phyloP scores from a whole-genome alignment of 2,113 vertebrate species.

The Paramisgurnus dabryanus region DNA sequence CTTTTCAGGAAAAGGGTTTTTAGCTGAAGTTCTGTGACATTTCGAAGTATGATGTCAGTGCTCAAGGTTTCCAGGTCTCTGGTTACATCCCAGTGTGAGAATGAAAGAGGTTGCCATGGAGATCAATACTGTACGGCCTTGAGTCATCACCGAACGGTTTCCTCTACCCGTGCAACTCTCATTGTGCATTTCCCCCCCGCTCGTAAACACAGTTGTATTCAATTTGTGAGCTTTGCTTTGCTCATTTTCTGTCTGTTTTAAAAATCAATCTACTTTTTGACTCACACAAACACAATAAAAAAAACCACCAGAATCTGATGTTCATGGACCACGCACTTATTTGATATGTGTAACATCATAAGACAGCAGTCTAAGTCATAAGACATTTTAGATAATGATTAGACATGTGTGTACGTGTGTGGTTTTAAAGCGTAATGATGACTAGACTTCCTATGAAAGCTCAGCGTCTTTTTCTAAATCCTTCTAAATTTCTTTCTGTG shows the following conservation, averaged over 20 bases:
- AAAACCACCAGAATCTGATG: not conserved
- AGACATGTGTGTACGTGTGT: slow-evolving; percentile 35
- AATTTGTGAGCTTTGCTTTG: slow-evolving; percentile 42
- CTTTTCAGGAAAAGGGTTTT: slow-evolving; percentile 2
- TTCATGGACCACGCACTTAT: slow-evolving; percentile 14
- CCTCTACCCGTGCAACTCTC: not conserved
- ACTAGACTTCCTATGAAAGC: slow-evolving; percentile 30
- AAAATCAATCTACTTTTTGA: not conserved
- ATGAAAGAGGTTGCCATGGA: slow-evolving; percentile 2
- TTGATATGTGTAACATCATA: slow-evolving; percentile 30
- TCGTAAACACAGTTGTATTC: slow-evolving; percentile 54
- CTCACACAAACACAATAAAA: slow-evolving; percentile 1
- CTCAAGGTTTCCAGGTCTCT: not conserved
- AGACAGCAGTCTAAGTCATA: slow-evolving; percentile 1
- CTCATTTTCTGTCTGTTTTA: slow-evolving; percentile 20
- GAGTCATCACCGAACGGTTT: slow-evolving; percentile 7
- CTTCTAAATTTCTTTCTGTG: not conserved
- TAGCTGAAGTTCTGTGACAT: slow-evolving; percentile 8
- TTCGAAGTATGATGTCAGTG: slow-evolving; percentile 33
- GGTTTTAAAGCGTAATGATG: slow-evolving; percentile 14
- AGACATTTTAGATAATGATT: slow-evolving; percentile 15
- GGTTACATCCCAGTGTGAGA: slow-evolving; percentile 16
- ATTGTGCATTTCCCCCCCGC: slow-evolving; percentile 3
- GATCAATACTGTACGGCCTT: not conserved
- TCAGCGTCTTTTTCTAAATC: not conserved